A percentile compares a stretch with the other conserved stretches of the same genome.
Evolutionary conservation across 2,888 invertebrate species (phyloP).

Genomic region (Kuschelorhynchus macadamiae): DNA sequence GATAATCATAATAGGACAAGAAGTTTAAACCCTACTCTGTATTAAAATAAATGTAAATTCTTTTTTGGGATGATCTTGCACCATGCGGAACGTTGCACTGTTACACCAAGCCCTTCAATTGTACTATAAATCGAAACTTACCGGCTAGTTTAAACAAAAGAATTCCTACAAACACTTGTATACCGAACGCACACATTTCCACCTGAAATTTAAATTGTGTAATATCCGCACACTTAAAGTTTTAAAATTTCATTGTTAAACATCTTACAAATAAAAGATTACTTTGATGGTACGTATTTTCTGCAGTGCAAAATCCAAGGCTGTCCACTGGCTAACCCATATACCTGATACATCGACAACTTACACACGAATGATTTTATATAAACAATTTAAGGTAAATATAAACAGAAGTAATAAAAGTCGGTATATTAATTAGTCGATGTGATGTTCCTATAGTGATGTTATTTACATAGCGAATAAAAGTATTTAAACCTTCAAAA

Average conservation of each 20-base stretch:
- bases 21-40: too few relatives aligned
- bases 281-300: conserved; percentile 1
- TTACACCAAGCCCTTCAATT: too few relatives aligned
- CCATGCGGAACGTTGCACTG: too few relatives aligned
- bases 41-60: too few relatives aligned
- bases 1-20: too few relatives aligned
- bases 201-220: neutral
- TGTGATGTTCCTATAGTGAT: too few relatives aligned
- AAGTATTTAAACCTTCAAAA: too few relatives aligned
- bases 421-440: too few relatives aligned
- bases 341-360: conserved; percentile 37
- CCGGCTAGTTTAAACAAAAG: conserved; percentile 7
- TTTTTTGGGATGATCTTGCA: too few relatives aligned
- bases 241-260: neutral
- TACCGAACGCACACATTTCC: neutral
- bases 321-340: conserved; percentile 56
- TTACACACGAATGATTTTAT: conserved; percentile 56
- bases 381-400: conserved; percentile 50
- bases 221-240: too few relatives aligned
- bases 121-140: conserved; percentile 3
- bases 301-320: conserved; percentile 56
- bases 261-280: conserved; percentile 8
- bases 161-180: neutral
- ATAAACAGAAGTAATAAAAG: too few relatives aligned
- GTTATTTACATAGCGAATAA: too few relatives aligned